phyloP scores from a whole-genome alignment of 2,113 vertebrate species.

The Oryzias woworae region DNA sequence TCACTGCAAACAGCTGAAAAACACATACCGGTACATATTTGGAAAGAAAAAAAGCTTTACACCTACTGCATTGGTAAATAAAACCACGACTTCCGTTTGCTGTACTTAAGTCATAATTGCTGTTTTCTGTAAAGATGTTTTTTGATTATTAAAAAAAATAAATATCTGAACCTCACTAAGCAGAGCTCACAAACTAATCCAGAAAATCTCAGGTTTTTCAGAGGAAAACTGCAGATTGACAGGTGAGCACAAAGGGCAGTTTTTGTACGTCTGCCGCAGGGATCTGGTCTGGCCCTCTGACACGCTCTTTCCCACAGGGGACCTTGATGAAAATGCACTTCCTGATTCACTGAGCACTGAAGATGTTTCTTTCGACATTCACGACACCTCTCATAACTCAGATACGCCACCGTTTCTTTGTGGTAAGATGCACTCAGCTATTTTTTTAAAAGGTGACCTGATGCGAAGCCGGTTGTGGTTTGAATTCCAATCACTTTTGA shows the following conservation, averaged over 20 bases:
- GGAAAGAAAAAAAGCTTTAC: too few relatives aligned
- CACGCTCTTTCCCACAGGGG: conserved; percentile 43
- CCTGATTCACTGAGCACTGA: conserved; percentile 49
- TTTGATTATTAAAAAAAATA: too few relatives aligned
- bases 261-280: conserved; percentile 38
- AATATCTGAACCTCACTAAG: background rate
- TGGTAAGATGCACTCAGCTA: conserved; percentile 41
- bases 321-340: conserved; percentile 62
- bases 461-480: conserved; percentile 7
- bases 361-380: conserved; percentile 49
- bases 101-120: too few relatives aligned
- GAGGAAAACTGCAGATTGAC: conserved; percentile 48
- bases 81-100: too few relatives aligned
- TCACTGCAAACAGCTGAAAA: conserved; percentile 15
- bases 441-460: conserved; percentile 63
- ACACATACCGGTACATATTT: background rate
- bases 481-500: conserved; percentile 31
- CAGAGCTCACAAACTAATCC: conserved; percentile 25
- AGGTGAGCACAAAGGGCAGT: conserved; percentile 48
- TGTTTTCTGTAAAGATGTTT: too few relatives aligned
- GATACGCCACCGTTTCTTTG: conserved; percentile 20
- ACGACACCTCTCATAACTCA: conserved; percentile 18
- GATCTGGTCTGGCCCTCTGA: conserved; percentile 47
- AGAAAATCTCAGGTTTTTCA: conserved; percentile 46
- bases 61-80: too few relatives aligned